phyloP scores from a whole-genome alignment of 1,140 invertebrate species.

The Agraylea sexmaculata region DNA sequence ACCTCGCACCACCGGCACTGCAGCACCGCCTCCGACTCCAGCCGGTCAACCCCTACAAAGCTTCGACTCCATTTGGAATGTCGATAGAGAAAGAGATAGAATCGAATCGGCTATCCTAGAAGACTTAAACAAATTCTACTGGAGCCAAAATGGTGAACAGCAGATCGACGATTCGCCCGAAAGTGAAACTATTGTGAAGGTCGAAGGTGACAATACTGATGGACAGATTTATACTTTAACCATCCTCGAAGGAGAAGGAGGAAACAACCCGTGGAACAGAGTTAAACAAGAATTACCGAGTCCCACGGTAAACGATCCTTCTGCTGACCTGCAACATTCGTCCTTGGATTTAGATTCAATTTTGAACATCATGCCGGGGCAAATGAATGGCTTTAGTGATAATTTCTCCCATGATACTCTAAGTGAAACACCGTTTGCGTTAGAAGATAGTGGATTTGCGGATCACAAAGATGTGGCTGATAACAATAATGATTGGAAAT shows the following conservation, averaged over 20 bases:
- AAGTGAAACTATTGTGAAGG: slow-evolving; percentile 37
- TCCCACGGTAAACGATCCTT: slow-evolving; percentile 33
- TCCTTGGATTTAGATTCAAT: slow-evolving; percentile 53
- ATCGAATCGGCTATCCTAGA: slow-evolving; percentile 62
- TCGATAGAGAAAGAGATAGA: slow-evolving; percentile 53
- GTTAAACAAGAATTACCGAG: slow-evolving; percentile 48
- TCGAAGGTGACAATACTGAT: slow-evolving; percentile 40
- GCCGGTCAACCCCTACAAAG: slow-evolving; percentile 37
- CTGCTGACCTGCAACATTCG: slow-evolving; percentile 37
- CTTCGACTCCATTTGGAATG: slow-evolving; percentile 57
- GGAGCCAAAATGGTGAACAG: slow-evolving; percentile 51
- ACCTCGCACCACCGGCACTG: slow-evolving; percentile 39
- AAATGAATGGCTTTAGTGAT: slow-evolving; percentile 41
- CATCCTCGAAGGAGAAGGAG: slow-evolving; percentile 49
- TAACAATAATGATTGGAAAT: slow-evolving; percentile 71
- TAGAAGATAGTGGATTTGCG: slow-evolving; percentile 51
- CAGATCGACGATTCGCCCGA: slow-evolving; percentile 36
- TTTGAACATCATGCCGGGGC: slow-evolving; percentile 44
- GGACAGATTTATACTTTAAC: slow-evolving; percentile 55
- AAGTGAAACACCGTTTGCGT: slow-evolving; percentile 47
- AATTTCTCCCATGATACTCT: slow-evolving; percentile 35
- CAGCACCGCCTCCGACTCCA: slow-evolving; percentile 29
- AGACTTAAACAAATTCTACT: slow-evolving; percentile 70
- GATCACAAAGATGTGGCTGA: slow-evolving; percentile 48
- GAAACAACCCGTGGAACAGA: slow-evolving; percentile 34